Evolutionary conservation across 2,113 vertebrate genomes (phyloP).

Genomic region (Myotis davidii): DNA sequence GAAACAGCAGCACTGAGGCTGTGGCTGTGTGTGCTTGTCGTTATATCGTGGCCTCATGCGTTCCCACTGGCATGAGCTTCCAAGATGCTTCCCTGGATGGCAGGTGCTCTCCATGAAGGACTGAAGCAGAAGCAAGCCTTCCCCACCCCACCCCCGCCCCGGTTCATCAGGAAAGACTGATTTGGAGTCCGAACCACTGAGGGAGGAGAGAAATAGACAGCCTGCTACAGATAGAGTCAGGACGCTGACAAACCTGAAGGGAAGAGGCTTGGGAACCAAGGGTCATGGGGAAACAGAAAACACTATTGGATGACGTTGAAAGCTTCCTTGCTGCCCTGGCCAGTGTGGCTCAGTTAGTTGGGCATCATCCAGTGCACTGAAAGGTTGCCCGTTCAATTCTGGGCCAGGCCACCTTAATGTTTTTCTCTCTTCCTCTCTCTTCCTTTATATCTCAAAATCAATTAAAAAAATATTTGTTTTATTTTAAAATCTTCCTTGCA

Average conservation of each 20-base stretch:
- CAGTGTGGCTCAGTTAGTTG: no score
- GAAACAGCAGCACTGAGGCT: neutral
- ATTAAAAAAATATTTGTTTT: no score
- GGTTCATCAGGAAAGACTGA: neutral
- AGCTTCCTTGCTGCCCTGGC: no score
- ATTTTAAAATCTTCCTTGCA: constrained; percentile 13
- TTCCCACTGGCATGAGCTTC: neutral
- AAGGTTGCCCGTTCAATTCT: no score
- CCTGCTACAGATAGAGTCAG: constrained; percentile 16
- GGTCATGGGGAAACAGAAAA: neutral
- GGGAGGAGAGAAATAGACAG: neutral
- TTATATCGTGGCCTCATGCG: neutral
- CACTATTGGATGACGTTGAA: neutral
- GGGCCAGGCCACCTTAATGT: no score
- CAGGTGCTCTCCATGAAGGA: neutral
- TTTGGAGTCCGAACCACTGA: neutral
- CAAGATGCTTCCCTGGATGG: neutral
- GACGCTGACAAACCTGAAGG: neutral
- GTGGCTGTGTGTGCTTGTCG: neutral
- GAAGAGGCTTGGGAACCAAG: neutral
- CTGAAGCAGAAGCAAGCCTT: neutral
- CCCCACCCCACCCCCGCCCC: no score
- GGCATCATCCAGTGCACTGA: no score
- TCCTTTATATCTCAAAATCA: no score
- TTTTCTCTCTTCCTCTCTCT: no score